Percentiles rank a stretch among this genome's conserved stretches.
These are phyloP conservation scores for Mythimna vitellina DNA, from an alignment of 2,888 invertebrate genomes.

Conservation along the genomic window DNA sequence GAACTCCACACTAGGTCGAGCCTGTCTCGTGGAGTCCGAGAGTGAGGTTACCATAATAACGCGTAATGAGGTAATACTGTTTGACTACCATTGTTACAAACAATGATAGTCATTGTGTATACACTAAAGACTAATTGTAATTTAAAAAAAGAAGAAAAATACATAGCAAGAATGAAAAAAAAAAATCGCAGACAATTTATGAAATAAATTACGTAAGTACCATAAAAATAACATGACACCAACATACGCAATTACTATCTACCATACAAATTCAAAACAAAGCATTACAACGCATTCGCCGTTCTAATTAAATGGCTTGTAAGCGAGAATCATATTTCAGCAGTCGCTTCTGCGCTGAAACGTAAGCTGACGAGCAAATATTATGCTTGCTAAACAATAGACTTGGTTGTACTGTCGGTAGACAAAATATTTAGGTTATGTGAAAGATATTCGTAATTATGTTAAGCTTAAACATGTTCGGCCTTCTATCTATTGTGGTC, in stretches of 20 bases:
- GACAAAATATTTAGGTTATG: constrained; percentile 11
- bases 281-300: constrained; percentile 41
- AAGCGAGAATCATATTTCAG: constrained; percentile 81
- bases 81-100: too few relatives aligned
- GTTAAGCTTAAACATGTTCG: too few relatives aligned
- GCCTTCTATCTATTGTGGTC: too few relatives aligned
- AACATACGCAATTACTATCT: constrained; percentile 5
- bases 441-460: not conserved
- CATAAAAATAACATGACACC: constrained; percentile 18
- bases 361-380: constrained; percentile 77
- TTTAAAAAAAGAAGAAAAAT: too few relatives aligned
- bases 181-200: too few relatives aligned
- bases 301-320: constrained; percentile 71
- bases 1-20: too few relatives aligned
- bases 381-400: constrained; percentile 75
- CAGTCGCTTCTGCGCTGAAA: constrained; percentile 64
- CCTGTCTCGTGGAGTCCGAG: too few relatives aligned
- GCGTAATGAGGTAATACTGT: too few relatives aligned
- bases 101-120: too few relatives aligned
- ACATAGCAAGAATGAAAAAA: too few relatives aligned
- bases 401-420: constrained; percentile 63
- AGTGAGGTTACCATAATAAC: too few relatives aligned
- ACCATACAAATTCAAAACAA: constrained; percentile 52
- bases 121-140: too few relatives aligned
- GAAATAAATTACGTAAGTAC: not conserved